phyloP scores from a whole-genome alignment of 2,888 invertebrate genomes.

The Psylliodes chrysocephalus region DNA sequence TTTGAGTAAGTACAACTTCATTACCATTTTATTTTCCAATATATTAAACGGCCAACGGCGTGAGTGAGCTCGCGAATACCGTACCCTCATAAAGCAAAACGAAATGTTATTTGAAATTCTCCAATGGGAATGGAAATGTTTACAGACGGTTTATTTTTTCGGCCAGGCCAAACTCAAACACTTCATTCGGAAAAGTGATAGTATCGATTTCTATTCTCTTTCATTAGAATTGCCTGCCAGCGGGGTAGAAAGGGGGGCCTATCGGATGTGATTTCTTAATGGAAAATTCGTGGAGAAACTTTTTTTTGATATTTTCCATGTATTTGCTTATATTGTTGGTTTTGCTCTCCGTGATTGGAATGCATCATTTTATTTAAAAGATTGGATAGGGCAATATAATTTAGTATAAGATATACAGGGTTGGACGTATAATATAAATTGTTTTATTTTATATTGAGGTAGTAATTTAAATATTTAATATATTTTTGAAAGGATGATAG shows the following conservation, averaged over 20 bases:
- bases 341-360: background rate
- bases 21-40: too few species aligned
- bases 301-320: background rate
- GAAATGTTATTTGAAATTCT: conserved; percentile 29
- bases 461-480: too few species aligned
- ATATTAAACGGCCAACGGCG: too few species aligned
- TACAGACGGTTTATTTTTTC: conserved; percentile 31
- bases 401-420: too few species aligned
- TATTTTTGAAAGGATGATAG: too few species aligned
- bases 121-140: conserved; percentile 26
- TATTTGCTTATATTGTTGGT: too few species aligned
- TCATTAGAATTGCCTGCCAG: background rate
- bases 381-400: too few species aligned
- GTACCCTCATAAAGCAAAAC: conserved; percentile 33
- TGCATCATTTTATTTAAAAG: background rate
- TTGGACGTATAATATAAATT: too few species aligned
- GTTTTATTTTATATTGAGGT: too few species aligned
- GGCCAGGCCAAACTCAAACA: conserved; percentile 18
- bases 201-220: conserved; percentile 24
- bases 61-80: background rate
- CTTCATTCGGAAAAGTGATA: conserved; percentile 21
- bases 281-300: conserved; percentile 11
- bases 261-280: conserved; percentile 3
- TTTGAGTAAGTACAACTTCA: too few species aligned
- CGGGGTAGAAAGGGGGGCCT: background rate